A percentile compares a stretch with the other conserved stretches of the same genome.
These are phyloP conservation scores for Tetanocera ferruginea DNA, from an alignment of 2,888 invertebrate species.

Conservation along the genomic window DNA sequence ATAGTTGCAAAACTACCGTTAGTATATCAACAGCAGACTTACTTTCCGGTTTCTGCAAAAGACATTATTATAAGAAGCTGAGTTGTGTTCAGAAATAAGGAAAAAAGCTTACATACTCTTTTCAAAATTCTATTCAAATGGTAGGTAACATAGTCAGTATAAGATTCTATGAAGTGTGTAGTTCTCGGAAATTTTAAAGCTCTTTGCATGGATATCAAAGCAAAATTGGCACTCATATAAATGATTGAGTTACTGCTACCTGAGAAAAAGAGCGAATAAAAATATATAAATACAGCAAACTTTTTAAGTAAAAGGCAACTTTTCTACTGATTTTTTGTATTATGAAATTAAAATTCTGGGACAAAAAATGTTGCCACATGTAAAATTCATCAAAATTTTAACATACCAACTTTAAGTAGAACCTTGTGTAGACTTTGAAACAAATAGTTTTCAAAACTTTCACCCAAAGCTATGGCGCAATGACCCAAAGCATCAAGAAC, in stretches of 20 bases:
- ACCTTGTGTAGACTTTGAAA: conserved; percentile 78
- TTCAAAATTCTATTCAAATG: conserved; percentile 78
- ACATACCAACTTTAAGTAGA: conserved; percentile 78
- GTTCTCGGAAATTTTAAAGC: conserved; percentile 73
- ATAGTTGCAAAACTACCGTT: conserved; percentile 79
- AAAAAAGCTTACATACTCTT: conserved; percentile 65
- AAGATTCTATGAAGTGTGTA: conserved; percentile 75
- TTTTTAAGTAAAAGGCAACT: no score
- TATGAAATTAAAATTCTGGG: not conserved
- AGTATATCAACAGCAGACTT: conserved; percentile 80
- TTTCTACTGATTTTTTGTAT: no score
- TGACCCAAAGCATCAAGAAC: conserved; percentile 79
- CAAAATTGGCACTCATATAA: conserved; percentile 74
- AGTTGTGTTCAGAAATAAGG: conserved; percentile 5
- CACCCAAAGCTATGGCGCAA: conserved; percentile 73
- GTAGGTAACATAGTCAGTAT: conserved; percentile 82
- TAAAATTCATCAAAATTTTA: not conserved
- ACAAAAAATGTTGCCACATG: not conserved
- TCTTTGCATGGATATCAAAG: conserved; percentile 73
- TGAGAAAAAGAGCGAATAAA: conserved; percentile 58
- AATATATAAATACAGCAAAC: not conserved
- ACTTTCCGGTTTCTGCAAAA: conserved; percentile 68
- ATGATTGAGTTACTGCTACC: conserved; percentile 77
- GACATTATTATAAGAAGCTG: not conserved
- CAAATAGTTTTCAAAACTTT: conserved; percentile 74